Evolutionary conservation across 2,888 invertebrate species (phyloP).

Genomic region (Chloroclysta siterata): DNA sequence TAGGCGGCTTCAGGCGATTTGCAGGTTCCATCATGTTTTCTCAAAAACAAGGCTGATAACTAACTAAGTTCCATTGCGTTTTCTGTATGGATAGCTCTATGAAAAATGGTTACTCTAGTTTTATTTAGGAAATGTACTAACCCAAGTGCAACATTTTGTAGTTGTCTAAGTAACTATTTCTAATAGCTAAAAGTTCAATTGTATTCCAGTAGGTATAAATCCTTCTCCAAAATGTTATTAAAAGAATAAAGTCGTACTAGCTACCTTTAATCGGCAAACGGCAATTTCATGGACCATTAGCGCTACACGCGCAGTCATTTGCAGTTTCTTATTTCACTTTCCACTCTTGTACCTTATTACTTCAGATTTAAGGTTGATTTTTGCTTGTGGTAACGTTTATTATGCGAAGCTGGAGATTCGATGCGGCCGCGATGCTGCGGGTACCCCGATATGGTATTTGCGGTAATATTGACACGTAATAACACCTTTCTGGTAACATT

Average conservation of each 20-base stretch:
- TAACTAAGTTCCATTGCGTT: no score
- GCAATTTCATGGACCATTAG: conserved; percentile 74
- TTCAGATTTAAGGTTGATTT: conserved; percentile 30
- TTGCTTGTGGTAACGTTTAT: conserved; percentile 35
- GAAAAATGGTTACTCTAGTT: no score
- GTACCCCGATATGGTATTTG: conserved; percentile 40
- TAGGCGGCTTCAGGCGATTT: no score
- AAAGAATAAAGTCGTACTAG: conserved; percentile 48
- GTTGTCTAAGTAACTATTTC: no score
- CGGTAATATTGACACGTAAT: conserved; percentile 34
- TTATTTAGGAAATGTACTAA: no score
- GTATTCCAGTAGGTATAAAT: background rate
- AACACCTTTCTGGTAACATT: conserved; percentile 27
- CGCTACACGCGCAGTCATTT: conserved; percentile 62
- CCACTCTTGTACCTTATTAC: conserved; percentile 7
- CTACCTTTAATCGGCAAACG: conserved; percentile 58
- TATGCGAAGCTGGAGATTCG: conserved; percentile 50
- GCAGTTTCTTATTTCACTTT: conserved; percentile 41
- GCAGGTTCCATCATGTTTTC: no score
- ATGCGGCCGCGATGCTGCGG: conserved; percentile 40
- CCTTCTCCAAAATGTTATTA: conserved; percentile 10
- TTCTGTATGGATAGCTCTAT: no score
- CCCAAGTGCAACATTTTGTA: no score
- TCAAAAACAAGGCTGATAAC: no score
- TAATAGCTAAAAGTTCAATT: no score